Evolutionary conservation across 2,888 invertebrate genomes (phyloP).

Genomic region (Calameuta pallipes): DNA sequence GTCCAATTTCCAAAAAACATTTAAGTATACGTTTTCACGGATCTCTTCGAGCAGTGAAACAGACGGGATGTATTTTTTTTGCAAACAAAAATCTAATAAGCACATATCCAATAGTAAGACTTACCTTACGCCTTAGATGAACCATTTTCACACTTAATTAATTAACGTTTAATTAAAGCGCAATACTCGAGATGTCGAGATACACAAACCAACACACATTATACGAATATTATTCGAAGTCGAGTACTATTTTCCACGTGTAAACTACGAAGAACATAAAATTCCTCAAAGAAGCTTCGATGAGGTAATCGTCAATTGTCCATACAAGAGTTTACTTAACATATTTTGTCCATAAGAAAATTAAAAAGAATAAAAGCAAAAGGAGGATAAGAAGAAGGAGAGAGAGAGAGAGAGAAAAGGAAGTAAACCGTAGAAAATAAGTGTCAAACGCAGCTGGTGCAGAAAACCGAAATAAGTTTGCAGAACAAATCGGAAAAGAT

Average conservation of each 20-base stretch:
- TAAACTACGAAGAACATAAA: background rate
- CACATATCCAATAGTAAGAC: constrained; percentile 8
- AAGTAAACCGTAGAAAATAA: background rate
- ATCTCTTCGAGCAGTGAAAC: background rate
- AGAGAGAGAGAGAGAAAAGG: no score
- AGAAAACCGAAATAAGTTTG: background rate
- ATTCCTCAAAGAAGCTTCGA: background rate
- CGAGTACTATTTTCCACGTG: background rate
- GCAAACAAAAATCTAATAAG: background rate
- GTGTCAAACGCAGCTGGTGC: constrained; percentile 13
- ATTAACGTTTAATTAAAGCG: constrained; percentile 11
- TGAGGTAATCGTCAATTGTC: background rate
- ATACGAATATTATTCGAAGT: constrained; percentile 10
- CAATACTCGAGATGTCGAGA: background rate
- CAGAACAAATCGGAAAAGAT: background rate
- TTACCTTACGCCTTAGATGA: constrained; percentile 53
- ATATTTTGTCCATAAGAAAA: background rate
- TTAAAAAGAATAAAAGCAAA: background rate
- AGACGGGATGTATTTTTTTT: background rate
- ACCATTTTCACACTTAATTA: constrained; percentile 39
- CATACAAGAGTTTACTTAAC: background rate
- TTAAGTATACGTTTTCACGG: background rate
- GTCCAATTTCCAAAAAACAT: background rate
- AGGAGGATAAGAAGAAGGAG: background rate
- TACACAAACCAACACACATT: constrained; percentile 26